Base-by-base conservation (phyloP, 2,113 vertebrate species). In the Orthonyx spaldingii region DNA sequence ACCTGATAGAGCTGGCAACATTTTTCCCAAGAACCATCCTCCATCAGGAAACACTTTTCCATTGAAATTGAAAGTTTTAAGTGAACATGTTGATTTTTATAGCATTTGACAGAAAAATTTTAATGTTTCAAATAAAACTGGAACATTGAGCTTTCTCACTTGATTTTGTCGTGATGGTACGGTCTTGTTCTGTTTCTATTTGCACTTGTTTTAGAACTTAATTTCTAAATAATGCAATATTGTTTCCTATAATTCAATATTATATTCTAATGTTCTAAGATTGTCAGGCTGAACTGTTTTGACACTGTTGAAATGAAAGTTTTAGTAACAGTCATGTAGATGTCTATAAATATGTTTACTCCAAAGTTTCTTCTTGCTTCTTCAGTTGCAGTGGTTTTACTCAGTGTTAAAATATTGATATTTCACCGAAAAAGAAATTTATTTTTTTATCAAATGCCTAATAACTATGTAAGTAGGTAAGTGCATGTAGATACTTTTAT, bases 71-170 rank as follows among this genome's bases (percentile, higher is more conserved):
- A 55, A 96, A 91, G 59, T 85, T 93, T 89, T 79, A 65, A 71
- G 68, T 61, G 63, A 80, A 84, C 33, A 23, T 55, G 64, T 33
- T 88, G 85, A 70, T 91, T 94, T 93, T 84, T 81, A 84, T 33
- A 82, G 49, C 39, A 78, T 71, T 94, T 75, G 85, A 88, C 71
- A 90, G 76, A 95, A 93, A 92, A 95, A 66, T 16, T 33, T 60
- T 84, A 94, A 86, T 56, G 42, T 9, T 49, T 90, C 55, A 87
- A 66, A 84, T 56, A 82, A 78, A 92, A 84, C 46, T 23, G 8
- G 39, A 89, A 87, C 28, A 53, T 11, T 39, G 56, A 53, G 19
- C 15, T 86, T 86, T 87, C 59, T 88, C 74, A 70, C 63, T 80
- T 75, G 30, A 55, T 94, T 92, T 91, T 78, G 22, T 68, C 24